phyloP scores from a whole-genome alignment of 2,113 vertebrate genomes.

The Phrynosoma platyrhinos region DNA sequence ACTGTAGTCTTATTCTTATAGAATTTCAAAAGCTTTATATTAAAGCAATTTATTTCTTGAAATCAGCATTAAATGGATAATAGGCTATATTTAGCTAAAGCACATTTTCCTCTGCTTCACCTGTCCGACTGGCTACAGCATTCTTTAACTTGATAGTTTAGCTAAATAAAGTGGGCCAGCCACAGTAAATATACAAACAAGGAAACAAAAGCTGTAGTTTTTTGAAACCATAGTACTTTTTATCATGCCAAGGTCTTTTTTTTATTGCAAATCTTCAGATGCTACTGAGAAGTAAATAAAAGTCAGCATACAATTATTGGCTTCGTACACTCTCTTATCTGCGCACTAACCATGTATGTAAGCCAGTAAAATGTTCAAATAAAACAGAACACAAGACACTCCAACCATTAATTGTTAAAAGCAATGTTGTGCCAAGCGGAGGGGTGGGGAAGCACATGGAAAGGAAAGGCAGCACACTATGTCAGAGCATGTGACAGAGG shows the following conservation, averaged over 20 bases:
- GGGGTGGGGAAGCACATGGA: background rate
- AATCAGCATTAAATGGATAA: background rate
- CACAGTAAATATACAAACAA: background rate
- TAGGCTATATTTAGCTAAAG: background rate
- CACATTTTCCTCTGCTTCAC: background rate
- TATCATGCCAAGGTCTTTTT: constrained; percentile 44
- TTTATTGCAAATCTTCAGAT: constrained; percentile 44
- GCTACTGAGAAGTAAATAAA: constrained; percentile 59
- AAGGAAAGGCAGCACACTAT: background rate
- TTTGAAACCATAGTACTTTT: constrained; percentile 46
- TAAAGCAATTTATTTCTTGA: background rate
- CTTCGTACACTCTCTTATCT: constrained; percentile 52
- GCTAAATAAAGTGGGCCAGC: constrained; percentile 13
- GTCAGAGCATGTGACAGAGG: background rate
- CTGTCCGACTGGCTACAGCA: constrained; percentile 47
- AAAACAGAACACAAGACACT: background rate
- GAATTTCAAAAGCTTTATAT: background rate
- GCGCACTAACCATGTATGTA: constrained; percentile 31
- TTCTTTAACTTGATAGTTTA: constrained; percentile 17
- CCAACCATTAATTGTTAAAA: background rate
- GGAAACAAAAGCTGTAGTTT: constrained; percentile 13
- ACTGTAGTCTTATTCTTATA: background rate
- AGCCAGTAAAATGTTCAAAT: background rate
- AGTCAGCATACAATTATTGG: constrained; percentile 54
- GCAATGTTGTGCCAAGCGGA: background rate